Evolutionary conservation across 2,113 vertebrate genomes (phyloP).

Genomic region (Progne subis): DNA sequence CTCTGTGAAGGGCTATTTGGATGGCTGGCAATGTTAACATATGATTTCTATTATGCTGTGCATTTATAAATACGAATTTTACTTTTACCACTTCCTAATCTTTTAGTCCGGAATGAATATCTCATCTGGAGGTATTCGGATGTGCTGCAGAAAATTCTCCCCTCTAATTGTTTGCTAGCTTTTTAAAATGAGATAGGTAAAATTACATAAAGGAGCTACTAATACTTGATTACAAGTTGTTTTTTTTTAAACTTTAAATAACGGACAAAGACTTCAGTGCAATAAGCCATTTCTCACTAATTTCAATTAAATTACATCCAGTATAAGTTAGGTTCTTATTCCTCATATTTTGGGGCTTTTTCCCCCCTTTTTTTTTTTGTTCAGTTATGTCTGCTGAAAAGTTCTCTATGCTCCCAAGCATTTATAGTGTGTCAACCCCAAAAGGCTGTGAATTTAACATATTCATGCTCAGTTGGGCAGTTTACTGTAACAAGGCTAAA

Average conservation of each 20-base stretch:
- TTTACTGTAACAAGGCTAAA: neutral
- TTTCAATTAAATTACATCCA: neutral
- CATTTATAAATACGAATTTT: neutral
- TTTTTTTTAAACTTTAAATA: neutral
- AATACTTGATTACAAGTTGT: neutral
- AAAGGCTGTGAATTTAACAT: neutral
- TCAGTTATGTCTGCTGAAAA: neutral
- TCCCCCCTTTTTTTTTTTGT: rapidly evolving
- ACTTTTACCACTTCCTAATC: neutral
- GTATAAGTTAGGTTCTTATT: neutral
- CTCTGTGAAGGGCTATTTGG: neutral
- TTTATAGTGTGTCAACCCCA: neutral
- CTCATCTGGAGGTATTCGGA: neutral
- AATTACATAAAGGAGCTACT: neutral
- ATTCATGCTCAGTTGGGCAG: neutral
- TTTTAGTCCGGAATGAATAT: neutral
- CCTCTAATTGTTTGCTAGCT: neutral
- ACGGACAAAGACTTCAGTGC: neutral
- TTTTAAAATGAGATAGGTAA: neutral
- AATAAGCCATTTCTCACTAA: neutral
- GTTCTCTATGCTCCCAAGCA: neutral
- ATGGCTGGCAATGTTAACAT: neutral
- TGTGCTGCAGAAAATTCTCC: neutral
- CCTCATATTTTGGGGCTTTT: neutral
- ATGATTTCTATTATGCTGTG: neutral